Conservation (phyloP, 2,888 invertebrate genomes). For the Hydrotaea cyrtoneurina region DNA sequence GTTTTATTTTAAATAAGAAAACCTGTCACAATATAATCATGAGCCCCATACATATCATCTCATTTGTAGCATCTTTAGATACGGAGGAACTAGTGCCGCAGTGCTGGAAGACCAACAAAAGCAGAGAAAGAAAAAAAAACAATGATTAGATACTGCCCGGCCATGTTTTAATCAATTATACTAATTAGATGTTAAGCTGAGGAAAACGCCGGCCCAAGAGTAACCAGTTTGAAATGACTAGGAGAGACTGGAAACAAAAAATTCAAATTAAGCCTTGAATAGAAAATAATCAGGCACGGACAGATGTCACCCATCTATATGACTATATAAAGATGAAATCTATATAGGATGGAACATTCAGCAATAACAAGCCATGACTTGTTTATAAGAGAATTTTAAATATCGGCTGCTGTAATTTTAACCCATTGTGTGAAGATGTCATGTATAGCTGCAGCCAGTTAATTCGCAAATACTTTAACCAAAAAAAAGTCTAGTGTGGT, state of each 20-base stretch:
- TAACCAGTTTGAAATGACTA: conserved; percentile 43
- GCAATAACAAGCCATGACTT: background rate
- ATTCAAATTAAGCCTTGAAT: background rate
- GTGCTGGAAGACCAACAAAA: background rate
- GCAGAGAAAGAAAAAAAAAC: background rate
- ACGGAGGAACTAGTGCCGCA: background rate
- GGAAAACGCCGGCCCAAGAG: conserved; percentile 8
- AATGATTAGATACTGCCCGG: conserved; percentile 5
- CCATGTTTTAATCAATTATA: conserved; percentile 58
- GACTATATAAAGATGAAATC: background rate
- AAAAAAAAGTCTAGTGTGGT: too few relatives aligned
- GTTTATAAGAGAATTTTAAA: background rate
- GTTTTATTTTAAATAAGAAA: conserved; percentile 3
- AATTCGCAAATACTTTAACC: too few relatives aligned
- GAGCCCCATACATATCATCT: background rate
- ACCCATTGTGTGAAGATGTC: too few relatives aligned
- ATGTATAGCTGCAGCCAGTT: too few relatives aligned
- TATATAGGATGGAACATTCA: background rate
- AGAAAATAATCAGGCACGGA: background rate
- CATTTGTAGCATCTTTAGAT: background rate
- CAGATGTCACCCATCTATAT: background rate
- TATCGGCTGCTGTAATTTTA: too few relatives aligned
- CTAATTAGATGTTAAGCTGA: conserved; percentile 53
- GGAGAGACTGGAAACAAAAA: background rate
- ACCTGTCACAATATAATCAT: conserved; percentile 4